Evolutionary conservation across 2,113 vertebrate genomes (phyloP).

Genomic region (Syngnathus scovelli): DNA sequence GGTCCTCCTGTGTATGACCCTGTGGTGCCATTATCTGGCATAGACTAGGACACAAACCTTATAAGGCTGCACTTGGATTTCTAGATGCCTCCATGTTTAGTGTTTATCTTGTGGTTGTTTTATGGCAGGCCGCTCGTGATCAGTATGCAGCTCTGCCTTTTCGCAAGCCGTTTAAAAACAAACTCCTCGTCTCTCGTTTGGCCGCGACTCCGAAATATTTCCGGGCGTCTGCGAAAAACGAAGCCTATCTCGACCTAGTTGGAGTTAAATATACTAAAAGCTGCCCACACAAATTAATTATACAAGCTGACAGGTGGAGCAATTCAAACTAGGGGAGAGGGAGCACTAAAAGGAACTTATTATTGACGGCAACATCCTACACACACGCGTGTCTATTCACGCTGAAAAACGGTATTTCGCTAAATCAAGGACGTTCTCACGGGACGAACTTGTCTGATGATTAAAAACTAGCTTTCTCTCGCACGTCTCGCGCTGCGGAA

Average conservation of each 20-base stretch:
- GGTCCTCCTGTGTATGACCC: conserved; percentile 34
- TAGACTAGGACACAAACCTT: conserved; percentile 42
- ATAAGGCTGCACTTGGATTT: conserved; percentile 44
- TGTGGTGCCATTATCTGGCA: conserved; percentile 29
- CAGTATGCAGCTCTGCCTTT: conserved; percentile 24
- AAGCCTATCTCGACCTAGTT: neutral
- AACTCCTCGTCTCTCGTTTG: too few species aligned
- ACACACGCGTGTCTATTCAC: neutral
- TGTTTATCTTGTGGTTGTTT: conserved; percentile 36
- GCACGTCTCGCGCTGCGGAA: conserved; percentile 14
- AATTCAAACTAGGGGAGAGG: neutral
- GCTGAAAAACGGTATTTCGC: conserved; percentile 5
- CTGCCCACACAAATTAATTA: conserved; percentile 2
- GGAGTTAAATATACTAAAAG: neutral
- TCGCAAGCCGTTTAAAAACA: neutral
- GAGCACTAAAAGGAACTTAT: neutral
- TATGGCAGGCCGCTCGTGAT: conserved; percentile 44
- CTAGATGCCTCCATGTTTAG: conserved; percentile 17
- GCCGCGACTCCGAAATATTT: too few species aligned
- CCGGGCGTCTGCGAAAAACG: neutral
- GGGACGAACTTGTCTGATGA: neutral
- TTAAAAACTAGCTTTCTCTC: conserved; percentile 15
- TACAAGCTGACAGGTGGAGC: neutral
- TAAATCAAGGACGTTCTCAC: neutral
- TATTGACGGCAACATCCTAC: neutral